Base-by-base conservation (phyloP, 1,140 invertebrate species). In the Antheraea mylitta region DNA sequence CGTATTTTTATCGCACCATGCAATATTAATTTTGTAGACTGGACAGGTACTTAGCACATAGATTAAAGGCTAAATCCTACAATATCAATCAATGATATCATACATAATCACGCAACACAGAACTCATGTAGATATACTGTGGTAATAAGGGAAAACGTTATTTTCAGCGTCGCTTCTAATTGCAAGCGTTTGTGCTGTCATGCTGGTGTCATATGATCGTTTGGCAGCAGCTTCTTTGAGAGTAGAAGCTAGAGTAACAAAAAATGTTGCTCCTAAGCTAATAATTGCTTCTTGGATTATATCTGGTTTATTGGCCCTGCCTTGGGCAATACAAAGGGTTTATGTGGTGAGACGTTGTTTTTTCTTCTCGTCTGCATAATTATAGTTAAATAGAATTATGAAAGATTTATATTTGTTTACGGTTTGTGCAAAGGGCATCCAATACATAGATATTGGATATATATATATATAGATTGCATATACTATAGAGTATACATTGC, bases 151-250 rank as follows among this genome's bases (percentile, higher is more conserved):
- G 11, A 37, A 45, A 36, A 68, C 18, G 48, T 59, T 58, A 11
- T 3, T 93, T 92, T 73, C 78, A 95, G 95, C 94, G 63, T 91
- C 94, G 4, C 92, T 96, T 61, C 89, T 97, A 4, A 86, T 97
- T 42, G 94, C 95, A 4, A 95, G 95, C 65, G 96, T 98, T 0
- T 95, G 96, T 59, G 97, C 95, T 45, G 92, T 98, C 59, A 95
- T 96, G 18, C 93, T 95, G 6, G 96, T 98, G 38, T 97, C 96
- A n/a, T 95, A 97, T 67, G 96, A 98, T 83, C 93, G 97, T 19
- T 93, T 98, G 16, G 95, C 96, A 9, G 96, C 96, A 7, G 96
- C 98, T 30, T 95, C 96, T 0, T 91, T 96, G 71, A 96, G 96
- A 13, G 86, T 94, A 78, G 94, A 96, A 79, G 94, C 94, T 7